phyloP scores from a whole-genome alignment of 1,140 invertebrate species.

The Araneus ventricosus region DNA sequence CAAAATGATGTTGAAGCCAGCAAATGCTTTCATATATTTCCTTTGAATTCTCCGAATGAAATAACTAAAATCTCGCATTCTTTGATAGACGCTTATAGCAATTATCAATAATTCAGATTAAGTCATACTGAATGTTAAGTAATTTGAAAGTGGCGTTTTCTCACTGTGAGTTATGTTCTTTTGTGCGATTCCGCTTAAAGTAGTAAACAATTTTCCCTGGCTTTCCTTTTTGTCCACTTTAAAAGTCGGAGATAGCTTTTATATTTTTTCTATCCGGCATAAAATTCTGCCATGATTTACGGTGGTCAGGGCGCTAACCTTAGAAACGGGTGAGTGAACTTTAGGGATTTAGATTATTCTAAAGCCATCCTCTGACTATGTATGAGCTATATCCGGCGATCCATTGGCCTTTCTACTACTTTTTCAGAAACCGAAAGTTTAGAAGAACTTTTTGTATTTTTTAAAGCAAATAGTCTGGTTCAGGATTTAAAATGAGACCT shows the following conservation, averaged over 20 bases:
- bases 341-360: conserved; percentile 12
- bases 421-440: background rate
- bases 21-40: too few relatives aligned
- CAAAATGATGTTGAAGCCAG: too few relatives aligned
- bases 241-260: background rate
- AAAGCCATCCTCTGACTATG: background rate
- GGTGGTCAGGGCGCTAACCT: conserved; percentile 16
- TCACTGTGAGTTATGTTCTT: background rate
- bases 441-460: background rate
- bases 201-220: background rate
- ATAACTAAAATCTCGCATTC: too few relatives aligned
- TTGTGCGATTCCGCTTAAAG: background rate
- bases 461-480: background rate
- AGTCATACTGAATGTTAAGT: background rate
- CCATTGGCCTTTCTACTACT: background rate
- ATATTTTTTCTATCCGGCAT: background rate
- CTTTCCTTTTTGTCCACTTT: background rate
- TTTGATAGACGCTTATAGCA: too few relatives aligned
- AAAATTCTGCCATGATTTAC: background rate
- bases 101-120: background rate
- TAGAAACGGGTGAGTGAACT: background rate
- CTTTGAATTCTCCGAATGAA: too few relatives aligned
- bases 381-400: background rate
- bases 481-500: too few relatives aligned
- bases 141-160: background rate